Evolutionary conservation across 2,888 invertebrate genomes (phyloP).

Genomic region (Pyrocoelia pectoralis): DNA sequence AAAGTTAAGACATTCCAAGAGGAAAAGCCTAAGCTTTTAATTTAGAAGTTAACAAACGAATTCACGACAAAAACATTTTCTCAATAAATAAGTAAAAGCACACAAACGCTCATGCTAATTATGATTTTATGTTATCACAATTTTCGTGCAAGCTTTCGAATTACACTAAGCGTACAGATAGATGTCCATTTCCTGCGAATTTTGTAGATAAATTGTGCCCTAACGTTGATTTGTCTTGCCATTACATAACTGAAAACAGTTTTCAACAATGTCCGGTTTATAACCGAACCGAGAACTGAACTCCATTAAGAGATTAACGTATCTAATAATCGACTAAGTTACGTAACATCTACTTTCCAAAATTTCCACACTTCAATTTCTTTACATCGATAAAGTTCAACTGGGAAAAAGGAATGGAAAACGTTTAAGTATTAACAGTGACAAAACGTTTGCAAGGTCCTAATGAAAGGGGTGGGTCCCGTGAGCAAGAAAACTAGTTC

Average conservation of each 20-base stretch:
- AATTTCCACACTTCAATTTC: not conserved
- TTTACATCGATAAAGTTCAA: not conserved
- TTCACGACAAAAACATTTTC: no score
- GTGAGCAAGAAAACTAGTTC: slow-evolving; percentile 32
- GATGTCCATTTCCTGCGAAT: not conserved
- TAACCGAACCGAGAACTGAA: not conserved
- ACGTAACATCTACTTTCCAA: not conserved
- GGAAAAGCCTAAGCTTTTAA: no score
- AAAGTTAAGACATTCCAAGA: no score
- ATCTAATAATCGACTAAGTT: not conserved
- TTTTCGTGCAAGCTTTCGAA: no score
- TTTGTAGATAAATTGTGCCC: not conserved
- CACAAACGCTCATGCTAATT: no score
- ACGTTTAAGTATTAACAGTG: slow-evolving; percentile 37
- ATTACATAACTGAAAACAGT: not conserved
- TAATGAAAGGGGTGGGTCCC: slow-evolving; percentile 43
- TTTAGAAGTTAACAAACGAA: no score
- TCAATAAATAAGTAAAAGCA: no score
- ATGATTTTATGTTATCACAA: no score
- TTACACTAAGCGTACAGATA: no score
- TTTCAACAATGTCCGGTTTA: slow-evolving; percentile 1
- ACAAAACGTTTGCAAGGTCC: slow-evolving; percentile 34
- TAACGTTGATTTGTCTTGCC: not conserved
- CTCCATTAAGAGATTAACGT: not conserved
- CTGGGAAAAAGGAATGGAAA: not conserved